Evolutionary conservation across 2,113 vertebrate species (phyloP).

Genomic region (Menura novaehollandiae): DNA sequence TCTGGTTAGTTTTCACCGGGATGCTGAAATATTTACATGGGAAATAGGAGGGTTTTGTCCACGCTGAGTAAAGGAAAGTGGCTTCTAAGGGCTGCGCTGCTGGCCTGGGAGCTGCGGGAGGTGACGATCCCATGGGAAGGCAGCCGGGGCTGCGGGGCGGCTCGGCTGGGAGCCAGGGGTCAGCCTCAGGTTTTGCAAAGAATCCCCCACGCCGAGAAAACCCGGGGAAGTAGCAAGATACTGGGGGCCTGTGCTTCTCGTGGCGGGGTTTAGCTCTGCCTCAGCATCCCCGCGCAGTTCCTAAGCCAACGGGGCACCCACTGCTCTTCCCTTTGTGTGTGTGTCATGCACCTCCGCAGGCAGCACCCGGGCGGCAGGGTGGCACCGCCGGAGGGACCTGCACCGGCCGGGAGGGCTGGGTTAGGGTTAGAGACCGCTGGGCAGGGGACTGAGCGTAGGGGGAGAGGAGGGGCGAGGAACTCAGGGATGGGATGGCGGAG

Average conservation of each 20-base stretch:
- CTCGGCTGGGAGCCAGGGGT: not conserved
- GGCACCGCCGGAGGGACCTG: too few species aligned
- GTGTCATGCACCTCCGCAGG: too few species aligned
- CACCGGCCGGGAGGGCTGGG: too few species aligned
- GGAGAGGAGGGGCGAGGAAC: not conserved
- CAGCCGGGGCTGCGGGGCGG: rapidly evolving
- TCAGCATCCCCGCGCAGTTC: not conserved
- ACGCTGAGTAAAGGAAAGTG: not conserved
- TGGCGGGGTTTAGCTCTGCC: not conserved
- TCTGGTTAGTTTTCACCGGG: not conserved
- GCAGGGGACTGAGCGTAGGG: not conserved
- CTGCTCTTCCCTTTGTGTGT: not conserved
- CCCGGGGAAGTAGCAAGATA: not conserved
- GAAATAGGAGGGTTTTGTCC: not conserved
- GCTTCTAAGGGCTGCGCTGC: not conserved
- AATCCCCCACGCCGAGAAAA: not conserved
- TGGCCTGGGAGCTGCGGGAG: not conserved
- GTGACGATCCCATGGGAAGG: rapidly evolving
- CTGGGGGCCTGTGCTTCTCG: rapidly evolving
- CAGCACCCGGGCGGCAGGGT: not conserved
- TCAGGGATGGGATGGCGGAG: not conserved
- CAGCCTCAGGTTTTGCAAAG: not conserved
- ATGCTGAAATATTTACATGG: not conserved
- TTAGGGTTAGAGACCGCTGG: not conserved
- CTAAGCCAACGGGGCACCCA: not conserved